Conservation (phyloP, 1,140 invertebrate genomes). For the Drosophila insularis region DNA sequence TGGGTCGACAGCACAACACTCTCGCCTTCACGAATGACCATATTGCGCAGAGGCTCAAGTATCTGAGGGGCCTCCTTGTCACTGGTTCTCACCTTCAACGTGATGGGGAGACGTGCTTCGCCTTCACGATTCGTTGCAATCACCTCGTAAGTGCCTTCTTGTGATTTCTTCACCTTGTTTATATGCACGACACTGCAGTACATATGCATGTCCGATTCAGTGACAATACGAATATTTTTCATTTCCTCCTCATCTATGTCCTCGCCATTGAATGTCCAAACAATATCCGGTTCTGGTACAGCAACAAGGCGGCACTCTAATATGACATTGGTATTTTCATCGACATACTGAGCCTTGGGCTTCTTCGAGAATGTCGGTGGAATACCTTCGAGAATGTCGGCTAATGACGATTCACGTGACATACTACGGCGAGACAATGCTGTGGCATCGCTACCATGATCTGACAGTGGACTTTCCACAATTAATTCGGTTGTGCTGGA, state of each 20-base stretch:
- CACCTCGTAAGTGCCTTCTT: constrained; percentile 95
- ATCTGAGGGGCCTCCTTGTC: constrained; percentile 91
- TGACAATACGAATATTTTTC: constrained; percentile 87
- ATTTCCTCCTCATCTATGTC: constrained; percentile 87
- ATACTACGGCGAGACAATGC: constrained; percentile 90
- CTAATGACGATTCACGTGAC: constrained; percentile 94
- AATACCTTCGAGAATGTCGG: constrained; percentile 95
- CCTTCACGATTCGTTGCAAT: constrained; percentile 95
- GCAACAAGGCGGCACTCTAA: constrained; percentile 93
- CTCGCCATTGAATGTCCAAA: constrained; percentile 91
- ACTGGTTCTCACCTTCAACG: constrained; percentile 91
- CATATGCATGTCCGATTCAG: constrained; percentile 94
- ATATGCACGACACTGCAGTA: constrained; percentile 92
- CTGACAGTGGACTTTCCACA: constrained; percentile 93
- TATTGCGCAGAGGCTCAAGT: constrained; percentile 89
- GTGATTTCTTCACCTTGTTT: constrained; percentile 88
- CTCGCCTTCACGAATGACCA: constrained; percentile 90
- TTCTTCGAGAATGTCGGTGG: constrained; percentile 95
- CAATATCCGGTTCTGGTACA: constrained; percentile 94
- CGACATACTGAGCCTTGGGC: constrained; percentile 91
- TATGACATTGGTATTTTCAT: constrained; percentile 90
- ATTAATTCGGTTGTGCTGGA: constrained; percentile 94
- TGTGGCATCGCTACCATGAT: constrained; percentile 93
- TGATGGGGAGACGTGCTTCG: constrained; percentile 91
- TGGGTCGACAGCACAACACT: constrained; percentile 89